phyloP scores from a whole-genome alignment of 2,888 invertebrate genomes.

The Lymantria dispar region DNA sequence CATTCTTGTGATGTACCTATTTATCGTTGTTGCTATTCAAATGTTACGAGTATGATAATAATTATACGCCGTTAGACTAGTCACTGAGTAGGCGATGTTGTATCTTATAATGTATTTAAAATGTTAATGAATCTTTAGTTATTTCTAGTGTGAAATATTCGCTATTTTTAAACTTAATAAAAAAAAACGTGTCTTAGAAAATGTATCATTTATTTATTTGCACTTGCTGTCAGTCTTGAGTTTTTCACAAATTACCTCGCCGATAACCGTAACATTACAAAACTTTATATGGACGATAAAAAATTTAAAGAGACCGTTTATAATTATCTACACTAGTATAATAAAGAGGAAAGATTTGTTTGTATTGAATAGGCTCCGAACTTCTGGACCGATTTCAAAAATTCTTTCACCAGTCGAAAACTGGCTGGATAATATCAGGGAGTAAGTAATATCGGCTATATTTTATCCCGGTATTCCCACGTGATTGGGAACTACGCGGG shows the following conservation, averaged over 20 bases:
- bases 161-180: conserved; percentile 64
- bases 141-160: conserved; percentile 69
- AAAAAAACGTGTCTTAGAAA: conserved; percentile 59
- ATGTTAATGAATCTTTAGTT: conserved; percentile 78
- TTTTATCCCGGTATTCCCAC: too few relatives aligned
- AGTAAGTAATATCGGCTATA: too few relatives aligned
- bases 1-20: conserved; percentile 68
- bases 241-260: background rate
- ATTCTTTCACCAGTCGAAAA: too few relatives aligned
- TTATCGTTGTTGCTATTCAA: conserved; percentile 70
- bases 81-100: conserved; percentile 78
- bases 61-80: conserved; percentile 77
- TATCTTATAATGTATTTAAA: conserved; percentile 73
- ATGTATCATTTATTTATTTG: conserved; percentile 68
- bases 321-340: too few relatives aligned
- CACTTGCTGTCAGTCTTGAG: conserved; percentile 49
- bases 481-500: too few relatives aligned
- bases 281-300: too few relatives aligned
- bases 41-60: conserved; percentile 62
- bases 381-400: too few relatives aligned
- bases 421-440: too few relatives aligned
- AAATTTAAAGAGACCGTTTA: too few relatives aligned
- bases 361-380: too few relatives aligned
- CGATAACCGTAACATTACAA: background rate
- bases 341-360: too few relatives aligned